These are phyloP conservation scores for Brachynemurus nebulosus DNA, from an alignment of 2,888 invertebrate genomes.

Conservation along the genomic window DNA sequence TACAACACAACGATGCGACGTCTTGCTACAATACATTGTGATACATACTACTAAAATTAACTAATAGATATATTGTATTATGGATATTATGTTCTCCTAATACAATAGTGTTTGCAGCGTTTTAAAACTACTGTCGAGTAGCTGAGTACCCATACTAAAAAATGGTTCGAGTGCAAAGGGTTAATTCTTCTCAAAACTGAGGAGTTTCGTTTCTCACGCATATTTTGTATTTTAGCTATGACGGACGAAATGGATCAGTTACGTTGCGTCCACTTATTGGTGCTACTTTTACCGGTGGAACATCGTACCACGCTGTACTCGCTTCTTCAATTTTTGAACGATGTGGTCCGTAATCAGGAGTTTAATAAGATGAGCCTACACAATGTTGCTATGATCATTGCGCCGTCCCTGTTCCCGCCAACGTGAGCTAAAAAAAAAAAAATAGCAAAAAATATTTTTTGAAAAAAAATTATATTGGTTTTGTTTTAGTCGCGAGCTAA, in stretches of 20 bases:
- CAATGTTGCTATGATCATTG: conserved; percentile 89
- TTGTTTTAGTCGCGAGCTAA: conserved; percentile 37
- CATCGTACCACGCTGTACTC: conserved; percentile 72
- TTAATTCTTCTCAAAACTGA: not conserved
- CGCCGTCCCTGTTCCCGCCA: conserved; percentile 83
- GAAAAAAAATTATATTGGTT: conserved; percentile 6
- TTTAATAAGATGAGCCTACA: conserved; percentile 82
- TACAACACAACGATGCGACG: too few relatives aligned
- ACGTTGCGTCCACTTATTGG: conserved; percentile 61
- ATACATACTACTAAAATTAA: too few relatives aligned
- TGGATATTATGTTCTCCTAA: too few relatives aligned
- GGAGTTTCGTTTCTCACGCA: not conserved
- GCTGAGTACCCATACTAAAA: too few relatives aligned
- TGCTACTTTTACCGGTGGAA: conserved; percentile 68
- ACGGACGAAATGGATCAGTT: conserved; percentile 49
- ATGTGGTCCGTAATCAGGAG: conserved; percentile 53
- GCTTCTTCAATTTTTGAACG: conserved; percentile 61
- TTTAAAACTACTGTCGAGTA: too few relatives aligned
- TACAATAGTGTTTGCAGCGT: too few relatives aligned
- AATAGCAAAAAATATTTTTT: conserved; percentile 1
- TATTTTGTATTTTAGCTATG: conserved; percentile 28
- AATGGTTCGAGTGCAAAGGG: too few relatives aligned
- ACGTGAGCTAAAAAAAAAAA: conserved; percentile 31
- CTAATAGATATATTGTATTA: too few relatives aligned
- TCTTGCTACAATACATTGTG: too few relatives aligned